Conservation (phyloP, 2,888 invertebrate genomes). For the Lucinisca nassula region DNA sequence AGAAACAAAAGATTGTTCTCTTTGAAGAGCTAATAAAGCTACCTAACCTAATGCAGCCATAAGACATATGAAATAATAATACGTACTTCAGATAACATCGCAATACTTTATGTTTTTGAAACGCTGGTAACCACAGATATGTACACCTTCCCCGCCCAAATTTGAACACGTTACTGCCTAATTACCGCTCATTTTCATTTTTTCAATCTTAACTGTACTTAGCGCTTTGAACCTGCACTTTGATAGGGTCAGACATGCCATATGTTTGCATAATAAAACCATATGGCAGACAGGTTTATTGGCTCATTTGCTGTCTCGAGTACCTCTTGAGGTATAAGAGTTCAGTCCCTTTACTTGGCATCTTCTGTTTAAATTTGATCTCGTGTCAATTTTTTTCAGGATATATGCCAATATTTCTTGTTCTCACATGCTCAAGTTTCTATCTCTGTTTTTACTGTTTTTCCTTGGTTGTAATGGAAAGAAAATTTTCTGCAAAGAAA, state of each 20-base stretch:
- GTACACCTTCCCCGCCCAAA: not conserved
- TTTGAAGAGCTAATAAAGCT: not conserved
- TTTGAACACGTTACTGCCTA: not conserved
- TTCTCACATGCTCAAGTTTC: not conserved
- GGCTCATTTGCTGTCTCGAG: not conserved
- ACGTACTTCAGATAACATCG: not conserved
- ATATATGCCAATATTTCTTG: not conserved
- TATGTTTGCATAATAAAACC: not conserved
- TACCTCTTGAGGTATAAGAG: constrained; percentile 1
- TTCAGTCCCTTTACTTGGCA: not conserved
- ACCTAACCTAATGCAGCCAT: not conserved
- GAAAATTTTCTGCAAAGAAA: no score
- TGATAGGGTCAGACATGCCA: constrained; percentile 1
- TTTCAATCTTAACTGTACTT: not conserved
- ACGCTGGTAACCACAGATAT: not conserved
- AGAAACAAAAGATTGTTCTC: not conserved
- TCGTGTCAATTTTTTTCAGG: not conserved
- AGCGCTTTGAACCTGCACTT: not conserved
- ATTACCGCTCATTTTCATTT: not conserved
- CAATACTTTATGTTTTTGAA: not conserved
- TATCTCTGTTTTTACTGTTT: no score
- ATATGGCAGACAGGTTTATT: constrained; percentile 1
- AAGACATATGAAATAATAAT: not conserved
- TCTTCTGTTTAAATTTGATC: not conserved
- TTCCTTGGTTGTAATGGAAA: no score